Percentiles rank a stretch among this genome's conserved stretches.
phyloP scores from a whole-genome alignment of 2,113 vertebrate species.

The Struthidea cinerea region DNA sequence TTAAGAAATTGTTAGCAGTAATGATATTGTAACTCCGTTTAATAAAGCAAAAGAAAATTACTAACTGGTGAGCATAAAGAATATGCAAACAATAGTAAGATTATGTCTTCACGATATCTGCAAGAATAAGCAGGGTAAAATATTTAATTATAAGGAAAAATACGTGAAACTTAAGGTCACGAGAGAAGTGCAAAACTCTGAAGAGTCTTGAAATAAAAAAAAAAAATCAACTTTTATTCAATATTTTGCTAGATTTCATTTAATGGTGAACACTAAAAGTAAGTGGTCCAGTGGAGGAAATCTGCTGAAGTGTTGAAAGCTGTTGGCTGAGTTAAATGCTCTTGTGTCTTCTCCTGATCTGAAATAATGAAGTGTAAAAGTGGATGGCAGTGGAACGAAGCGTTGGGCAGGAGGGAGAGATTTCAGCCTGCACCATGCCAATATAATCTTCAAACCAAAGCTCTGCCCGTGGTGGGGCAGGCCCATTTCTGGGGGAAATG shows the following conservation, averaged over 20 bases:
- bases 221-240: background rate
- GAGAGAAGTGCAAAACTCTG: background rate
- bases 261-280: background rate
- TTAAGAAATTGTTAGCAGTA: slow-evolving; percentile 3
- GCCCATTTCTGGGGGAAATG: no score
- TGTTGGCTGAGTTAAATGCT: background rate
- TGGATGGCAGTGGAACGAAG: no score
- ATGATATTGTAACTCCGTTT: background rate
- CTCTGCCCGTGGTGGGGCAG: background rate
- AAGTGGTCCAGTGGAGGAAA: background rate
- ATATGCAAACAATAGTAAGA: background rate
- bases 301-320: background rate
- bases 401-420: background rate
- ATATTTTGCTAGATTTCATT: background rate
- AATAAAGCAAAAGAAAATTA: background rate
- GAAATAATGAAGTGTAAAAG: background rate
- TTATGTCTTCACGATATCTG: background rate
- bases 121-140: background rate
- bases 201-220: background rate
- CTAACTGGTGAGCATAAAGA: background rate
- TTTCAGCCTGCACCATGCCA: background rate
- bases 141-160: background rate
- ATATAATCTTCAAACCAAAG: background rate
- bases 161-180: background rate
- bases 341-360: background rate